phyloP scores from a whole-genome alignment of 2,113 vertebrate genomes.

The Paradoxurus hermaphroditus region DNA sequence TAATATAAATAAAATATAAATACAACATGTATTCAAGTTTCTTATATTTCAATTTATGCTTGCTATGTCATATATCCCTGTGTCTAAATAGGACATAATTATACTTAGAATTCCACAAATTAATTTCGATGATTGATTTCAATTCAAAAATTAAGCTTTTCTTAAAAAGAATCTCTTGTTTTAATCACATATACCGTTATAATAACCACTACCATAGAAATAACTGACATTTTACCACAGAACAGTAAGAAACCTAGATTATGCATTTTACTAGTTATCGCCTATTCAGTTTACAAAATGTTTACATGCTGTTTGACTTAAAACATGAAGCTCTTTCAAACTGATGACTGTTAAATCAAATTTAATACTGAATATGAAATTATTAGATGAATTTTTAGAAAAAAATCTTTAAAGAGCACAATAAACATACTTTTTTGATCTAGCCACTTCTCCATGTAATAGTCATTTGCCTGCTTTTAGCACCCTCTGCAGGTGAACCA shows the following conservation, averaged over 20 bases:
- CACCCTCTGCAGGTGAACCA: conserved; percentile 87
- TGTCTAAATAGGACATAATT: neutral
- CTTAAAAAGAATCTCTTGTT: neutral
- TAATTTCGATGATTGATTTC: conserved; percentile 43
- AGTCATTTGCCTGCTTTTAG: conserved; percentile 82
- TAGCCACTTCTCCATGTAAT: neutral
- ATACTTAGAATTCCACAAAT: conserved; percentile 41
- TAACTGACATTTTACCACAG: neutral
- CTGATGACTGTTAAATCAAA: neutral
- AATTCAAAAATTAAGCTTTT: neutral
- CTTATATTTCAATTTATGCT: neutral
- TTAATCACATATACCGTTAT: conserved; percentile 14
- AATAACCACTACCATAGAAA: neutral
- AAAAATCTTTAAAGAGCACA: neutral
- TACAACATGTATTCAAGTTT: conserved; percentile 3
- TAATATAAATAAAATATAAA: neutral
- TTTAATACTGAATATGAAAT: conserved; percentile 45
- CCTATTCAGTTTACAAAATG: neutral
- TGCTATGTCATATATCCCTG: neutral
- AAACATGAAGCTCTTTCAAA: neutral
- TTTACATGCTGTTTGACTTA: neutral
- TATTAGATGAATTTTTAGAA: conserved; percentile 16
- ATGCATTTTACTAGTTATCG: neutral
- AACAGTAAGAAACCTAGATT: neutral
- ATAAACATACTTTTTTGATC: conserved; percentile 39